Conservation (phyloP, 2,113 vertebrate genomes). For the Dasyurus viverrinus region DNA sequence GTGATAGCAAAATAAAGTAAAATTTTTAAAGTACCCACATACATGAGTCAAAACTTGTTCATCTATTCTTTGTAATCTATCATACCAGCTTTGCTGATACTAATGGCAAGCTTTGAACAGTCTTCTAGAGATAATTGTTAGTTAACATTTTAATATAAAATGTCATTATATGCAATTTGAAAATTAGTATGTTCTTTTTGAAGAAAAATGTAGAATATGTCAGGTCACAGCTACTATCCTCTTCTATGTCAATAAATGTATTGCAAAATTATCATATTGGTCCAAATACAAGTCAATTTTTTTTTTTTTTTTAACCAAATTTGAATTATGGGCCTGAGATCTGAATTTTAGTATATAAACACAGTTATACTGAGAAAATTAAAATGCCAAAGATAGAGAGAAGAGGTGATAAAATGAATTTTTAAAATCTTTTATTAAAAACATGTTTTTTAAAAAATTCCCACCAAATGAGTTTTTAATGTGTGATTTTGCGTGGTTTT, state of each 20-base stretch:
- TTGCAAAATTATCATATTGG: slow-evolving; percentile 5
- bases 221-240: not conserved
- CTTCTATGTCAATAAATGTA: slow-evolving; percentile 6
- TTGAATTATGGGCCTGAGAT: too few relatives aligned
- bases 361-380: too few relatives aligned
- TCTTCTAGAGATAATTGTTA: slow-evolving; percentile 13
- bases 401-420: too few relatives aligned
- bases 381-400: too few relatives aligned
- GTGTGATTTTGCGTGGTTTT: not conserved
- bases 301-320: too few relatives aligned
- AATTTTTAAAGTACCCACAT: not conserved
- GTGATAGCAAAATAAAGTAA: not conserved
- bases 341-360: too few relatives aligned
- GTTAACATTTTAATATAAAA: slow-evolving; percentile 31
- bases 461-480: too few relatives aligned
- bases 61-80: not conserved
- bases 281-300: too few relatives aligned
- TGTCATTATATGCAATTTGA: not conserved
- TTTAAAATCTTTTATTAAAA: too few relatives aligned
- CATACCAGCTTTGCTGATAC: not conserved
- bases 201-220: not conserved
- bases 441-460: too few relatives aligned
- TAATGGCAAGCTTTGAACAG: slow-evolving; percentile 5
- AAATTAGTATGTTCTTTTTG: not conserved
- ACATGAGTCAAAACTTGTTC: not conserved